Percentiles rank a stretch among this genome's conserved stretches.
Conservation (phyloP, 2,888 invertebrate genomes). For the Belgica antarctica region DNA sequence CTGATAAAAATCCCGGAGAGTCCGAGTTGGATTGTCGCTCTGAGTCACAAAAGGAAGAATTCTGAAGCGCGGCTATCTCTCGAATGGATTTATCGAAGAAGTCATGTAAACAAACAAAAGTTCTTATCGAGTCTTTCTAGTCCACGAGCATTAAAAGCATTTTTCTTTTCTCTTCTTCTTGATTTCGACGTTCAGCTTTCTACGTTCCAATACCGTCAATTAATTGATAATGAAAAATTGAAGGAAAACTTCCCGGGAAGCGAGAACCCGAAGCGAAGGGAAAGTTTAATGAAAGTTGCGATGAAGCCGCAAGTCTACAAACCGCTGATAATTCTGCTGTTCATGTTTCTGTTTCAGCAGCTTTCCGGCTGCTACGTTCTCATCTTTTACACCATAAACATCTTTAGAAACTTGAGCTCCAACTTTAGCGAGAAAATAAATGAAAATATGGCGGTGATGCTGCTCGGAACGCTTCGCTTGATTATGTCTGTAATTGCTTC, state of each 20-base stretch:
- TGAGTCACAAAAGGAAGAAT: conserved; percentile 2
- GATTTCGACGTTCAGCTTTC: conserved; percentile 12
- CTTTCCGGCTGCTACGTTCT: conserved; percentile 60
- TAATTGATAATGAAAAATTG: conserved; percentile 39
- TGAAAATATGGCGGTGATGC: conserved; percentile 47
- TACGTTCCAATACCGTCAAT: conserved; percentile 38
- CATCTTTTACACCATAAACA: conserved; percentile 56
- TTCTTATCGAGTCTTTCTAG: neutral
- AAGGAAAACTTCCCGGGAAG: neutral
- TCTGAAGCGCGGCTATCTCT: conserved; percentile 12
- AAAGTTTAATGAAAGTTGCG: conserved; percentile 33
- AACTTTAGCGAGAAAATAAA: conserved; percentile 46
- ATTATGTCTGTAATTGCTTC: conserved; percentile 57
- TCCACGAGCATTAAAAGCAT: conserved; percentile 3
- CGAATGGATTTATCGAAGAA: conserved; percentile 33
- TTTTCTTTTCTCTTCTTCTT: conserved; percentile 10
- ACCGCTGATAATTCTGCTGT: conserved; percentile 56
- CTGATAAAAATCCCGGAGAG: conserved; percentile 20
- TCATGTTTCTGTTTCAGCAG: conserved; percentile 60
- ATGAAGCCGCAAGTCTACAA: conserved; percentile 55
- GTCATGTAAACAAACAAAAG: conserved; percentile 35
- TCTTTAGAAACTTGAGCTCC: conserved; percentile 46
- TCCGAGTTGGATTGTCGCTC: conserved; percentile 30
- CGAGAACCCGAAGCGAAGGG: neutral
- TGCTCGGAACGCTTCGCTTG: conserved; percentile 52